Evolutionary conservation across 2,888 invertebrate species (phyloP).

Genomic region (Hyposoter didymator): DNA sequence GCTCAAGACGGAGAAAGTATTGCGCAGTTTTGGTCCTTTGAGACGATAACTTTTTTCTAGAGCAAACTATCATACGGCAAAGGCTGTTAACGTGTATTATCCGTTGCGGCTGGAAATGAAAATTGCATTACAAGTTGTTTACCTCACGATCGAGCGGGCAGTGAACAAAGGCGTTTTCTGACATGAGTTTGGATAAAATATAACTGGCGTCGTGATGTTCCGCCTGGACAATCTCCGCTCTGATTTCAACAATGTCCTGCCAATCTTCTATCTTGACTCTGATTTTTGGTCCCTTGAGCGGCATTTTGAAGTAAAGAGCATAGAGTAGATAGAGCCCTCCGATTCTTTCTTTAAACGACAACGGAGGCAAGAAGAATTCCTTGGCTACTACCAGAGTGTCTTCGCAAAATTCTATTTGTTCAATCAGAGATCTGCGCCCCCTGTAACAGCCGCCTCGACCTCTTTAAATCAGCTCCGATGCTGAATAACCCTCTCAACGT

Average conservation of each 20-base stretch:
- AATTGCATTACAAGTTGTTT: conserved; percentile 7
- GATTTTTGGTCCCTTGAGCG: conserved; percentile 77
- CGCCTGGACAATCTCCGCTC: conserved; percentile 75
- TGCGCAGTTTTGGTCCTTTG: conserved; percentile 52
- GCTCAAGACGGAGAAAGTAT: conserved; percentile 75
- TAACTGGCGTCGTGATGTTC: conserved; percentile 81
- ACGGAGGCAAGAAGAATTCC: conserved; percentile 74
- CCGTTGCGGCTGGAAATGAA: background rate
- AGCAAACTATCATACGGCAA: conserved; percentile 72
- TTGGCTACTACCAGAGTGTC: conserved; percentile 78
- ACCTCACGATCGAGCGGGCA: conserved; percentile 78
- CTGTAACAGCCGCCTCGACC: conserved; percentile 65
- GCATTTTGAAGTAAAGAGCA: conserved; percentile 80
- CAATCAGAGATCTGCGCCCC: conserved; percentile 72
- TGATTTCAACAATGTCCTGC: conserved; percentile 75
- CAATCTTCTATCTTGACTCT: conserved; percentile 78
- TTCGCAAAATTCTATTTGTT: conserved; percentile 80
- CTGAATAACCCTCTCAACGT: too few relatives aligned
- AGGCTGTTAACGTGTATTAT: background rate
- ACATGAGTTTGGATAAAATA: conserved; percentile 79
- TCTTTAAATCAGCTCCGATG: background rate
- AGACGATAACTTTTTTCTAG: conserved; percentile 75
- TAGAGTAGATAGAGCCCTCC: conserved; percentile 81
- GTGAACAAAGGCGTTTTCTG: conserved; percentile 76
- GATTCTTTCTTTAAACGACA: conserved; percentile 77